Base-by-base conservation (phyloP, 2,113 vertebrate species). In the Microtus pennsylvanicus region DNA sequence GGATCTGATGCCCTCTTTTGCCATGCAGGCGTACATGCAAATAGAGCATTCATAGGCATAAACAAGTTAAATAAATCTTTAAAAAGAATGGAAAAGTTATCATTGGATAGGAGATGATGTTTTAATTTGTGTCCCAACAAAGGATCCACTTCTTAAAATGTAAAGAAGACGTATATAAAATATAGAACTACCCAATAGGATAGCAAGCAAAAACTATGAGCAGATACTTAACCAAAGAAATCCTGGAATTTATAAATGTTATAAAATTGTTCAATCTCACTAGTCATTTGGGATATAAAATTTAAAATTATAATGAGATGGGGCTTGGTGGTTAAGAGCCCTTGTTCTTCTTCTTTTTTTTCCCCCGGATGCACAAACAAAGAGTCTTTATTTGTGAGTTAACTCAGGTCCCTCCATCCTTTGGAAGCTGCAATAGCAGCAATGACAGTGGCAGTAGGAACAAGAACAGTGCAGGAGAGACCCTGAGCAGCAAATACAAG, bases 281-380 rank as follows among this genome's bases (percentile, higher is more conserved):
- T 95, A 69, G 38, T 91, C 22, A 72, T 70, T 76, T 72, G 67
- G n/a, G 17, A 88, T 86, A 82, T 89, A 75, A 77, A 89, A 50
- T 77, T 90, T 87, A 67, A 93, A 93, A 58, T 91, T 61, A 83
- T 52, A 50, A 35, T 81, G 42, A 89, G 35, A 78, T 83, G 24
- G 55, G 52, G 13, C n/a, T 38, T 28, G 13, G 35, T 61, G 55
- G 35, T 26, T 38, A 61, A 61, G 35, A n/a, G 5, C 80, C 24
- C 21, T 45, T 45, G 45, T 45, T 45, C 45, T 45, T 42, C 42
- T 42, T 42, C 42, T 45, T 45, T 45, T 45, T 45, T 45, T 45
- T 45, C 7, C 7, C 5, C 45, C 45, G 6, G 45, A 45, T 45
- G 45, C 45, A 45, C 5, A 45, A 45, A 45, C 45, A 45, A 45